These are phyloP conservation scores for Argentina silus DNA, from an alignment of 2,797 vertebrate genomes.

Conservation along the genomic window DNA sequence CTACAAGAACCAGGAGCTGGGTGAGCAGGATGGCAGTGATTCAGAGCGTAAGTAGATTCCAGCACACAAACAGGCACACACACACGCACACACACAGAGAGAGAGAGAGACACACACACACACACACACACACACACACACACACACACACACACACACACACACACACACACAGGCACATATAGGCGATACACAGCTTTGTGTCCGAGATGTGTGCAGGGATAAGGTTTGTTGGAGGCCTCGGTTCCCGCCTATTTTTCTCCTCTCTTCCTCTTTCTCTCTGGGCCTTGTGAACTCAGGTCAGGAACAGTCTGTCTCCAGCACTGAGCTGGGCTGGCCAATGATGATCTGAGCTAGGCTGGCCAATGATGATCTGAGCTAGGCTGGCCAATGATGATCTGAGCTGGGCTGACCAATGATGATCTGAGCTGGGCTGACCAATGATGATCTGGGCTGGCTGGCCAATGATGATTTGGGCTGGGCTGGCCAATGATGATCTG, in stretches of 20 bases:
- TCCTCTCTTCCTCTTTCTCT: constrained; percentile 76
- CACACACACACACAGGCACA: constrained; percentile 29
- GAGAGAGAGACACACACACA: constrained; percentile 31
- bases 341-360: constrained; percentile 12
- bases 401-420: constrained; percentile 18
- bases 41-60: constrained; percentile 94
- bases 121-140: constrained; percentile 31
- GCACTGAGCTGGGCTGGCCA: constrained; percentile 19
- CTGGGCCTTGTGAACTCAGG: constrained; percentile 39
- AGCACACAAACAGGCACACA: constrained; percentile 32
- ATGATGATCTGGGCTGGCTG: constrained; percentile 59
- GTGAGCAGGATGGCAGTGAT: constrained; percentile 97
- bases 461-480: constrained; percentile 43
- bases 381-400: constrained; percentile 68
- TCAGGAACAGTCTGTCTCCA: constrained; percentile 34
- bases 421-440: constrained; percentile 21
- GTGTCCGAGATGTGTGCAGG: constrained; percentile 39
- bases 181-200: constrained; percentile 17
- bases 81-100: constrained; percentile 39
- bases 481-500: constrained; percentile 43
- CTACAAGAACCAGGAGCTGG: constrained; percentile 99
- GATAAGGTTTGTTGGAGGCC: constrained; percentile 81
- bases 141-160: constrained; percentile 35
- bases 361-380: constrained; percentile 62
- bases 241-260: constrained; percentile 61